These are phyloP conservation scores for Oegoconia quadripuncta DNA, from an alignment of 2,888 invertebrate species.

Conservation along the genomic window DNA sequence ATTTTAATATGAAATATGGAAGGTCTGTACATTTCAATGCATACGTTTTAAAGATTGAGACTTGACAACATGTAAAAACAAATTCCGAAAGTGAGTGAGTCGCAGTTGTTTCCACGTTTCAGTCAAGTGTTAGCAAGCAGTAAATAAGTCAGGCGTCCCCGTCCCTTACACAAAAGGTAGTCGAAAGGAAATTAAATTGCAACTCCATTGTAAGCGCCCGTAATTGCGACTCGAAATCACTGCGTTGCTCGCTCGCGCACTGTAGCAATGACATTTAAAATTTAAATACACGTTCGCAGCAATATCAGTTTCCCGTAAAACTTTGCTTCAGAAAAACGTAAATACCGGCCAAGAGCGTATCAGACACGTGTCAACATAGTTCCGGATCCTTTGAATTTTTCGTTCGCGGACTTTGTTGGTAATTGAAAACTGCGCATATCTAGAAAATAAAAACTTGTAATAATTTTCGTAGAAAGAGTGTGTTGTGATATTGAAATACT, in stretches of 20 bases:
- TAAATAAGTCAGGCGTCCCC: constrained; percentile 30
- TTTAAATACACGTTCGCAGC: constrained; percentile 1
- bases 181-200: constrained; percentile 30
- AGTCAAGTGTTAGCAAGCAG: constrained; percentile 25
- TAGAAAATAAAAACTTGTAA: too few species aligned
- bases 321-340: too few species aligned
- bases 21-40: background rate
- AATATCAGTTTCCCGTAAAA: too few species aligned
- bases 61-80: constrained; percentile 1
- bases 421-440: too few species aligned
- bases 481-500: too few species aligned
- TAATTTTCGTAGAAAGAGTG: too few species aligned
- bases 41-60: background rate
- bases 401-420: too few species aligned
- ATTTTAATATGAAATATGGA: background rate
- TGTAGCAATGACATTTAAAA: constrained; percentile 11
- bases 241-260: constrained; percentile 1
- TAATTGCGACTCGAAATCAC: constrained; percentile 22
- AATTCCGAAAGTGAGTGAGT: constrained; percentile 33
- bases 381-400: too few species aligned
- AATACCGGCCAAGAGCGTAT: too few species aligned
- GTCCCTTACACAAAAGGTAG: constrained; percentile 22
- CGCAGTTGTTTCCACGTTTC: constrained; percentile 35
- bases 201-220: constrained; percentile 27
- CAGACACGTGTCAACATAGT: too few species aligned